Evolutionary conservation across 2,113 vertebrate genomes (phyloP).

Genomic region (Ceuthmochares aereus): DNA sequence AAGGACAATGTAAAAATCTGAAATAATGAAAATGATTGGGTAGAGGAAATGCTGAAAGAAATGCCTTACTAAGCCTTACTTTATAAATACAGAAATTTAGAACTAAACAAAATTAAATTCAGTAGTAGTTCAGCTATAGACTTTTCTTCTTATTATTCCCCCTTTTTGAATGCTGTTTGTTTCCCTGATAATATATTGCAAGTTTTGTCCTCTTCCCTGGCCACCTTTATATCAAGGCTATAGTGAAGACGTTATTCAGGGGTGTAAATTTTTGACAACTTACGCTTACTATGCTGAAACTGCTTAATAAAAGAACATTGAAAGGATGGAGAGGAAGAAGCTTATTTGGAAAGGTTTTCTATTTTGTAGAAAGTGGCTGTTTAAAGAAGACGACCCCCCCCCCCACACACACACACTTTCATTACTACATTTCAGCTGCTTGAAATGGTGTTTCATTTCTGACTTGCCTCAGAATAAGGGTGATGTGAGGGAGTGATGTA

Average conservation of each 20-base stretch:
- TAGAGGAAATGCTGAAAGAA: neutral
- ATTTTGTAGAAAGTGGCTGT: neutral
- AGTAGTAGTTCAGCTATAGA: neutral
- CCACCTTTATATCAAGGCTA: neutral
- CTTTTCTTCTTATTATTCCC: neutral
- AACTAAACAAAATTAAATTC: neutral
- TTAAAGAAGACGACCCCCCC: neutral
- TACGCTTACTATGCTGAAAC: neutral
- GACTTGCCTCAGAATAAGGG: neutral
- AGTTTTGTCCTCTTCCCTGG: neutral
- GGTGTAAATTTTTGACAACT: neutral
- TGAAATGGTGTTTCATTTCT: neutral
- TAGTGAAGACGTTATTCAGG: neutral
- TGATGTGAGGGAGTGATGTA: neutral
- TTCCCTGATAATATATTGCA: neutral
- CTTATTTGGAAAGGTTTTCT: neutral
- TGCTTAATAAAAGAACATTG: neutral
- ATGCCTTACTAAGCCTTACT: neutral
- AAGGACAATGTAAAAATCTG: neutral
- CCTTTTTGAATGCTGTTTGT: neutral
- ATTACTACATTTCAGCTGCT: neutral
- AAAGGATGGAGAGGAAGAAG: neutral
- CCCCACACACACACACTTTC: neutral
- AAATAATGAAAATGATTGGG: neutral
- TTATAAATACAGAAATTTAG: neutral